Percentiles rank a stretch among this genome's conserved stretches.
These are phyloP conservation scores for Sitobion miscanthi DNA, from an alignment of 1,140 invertebrate genomes.

Conservation along the genomic window DNA sequence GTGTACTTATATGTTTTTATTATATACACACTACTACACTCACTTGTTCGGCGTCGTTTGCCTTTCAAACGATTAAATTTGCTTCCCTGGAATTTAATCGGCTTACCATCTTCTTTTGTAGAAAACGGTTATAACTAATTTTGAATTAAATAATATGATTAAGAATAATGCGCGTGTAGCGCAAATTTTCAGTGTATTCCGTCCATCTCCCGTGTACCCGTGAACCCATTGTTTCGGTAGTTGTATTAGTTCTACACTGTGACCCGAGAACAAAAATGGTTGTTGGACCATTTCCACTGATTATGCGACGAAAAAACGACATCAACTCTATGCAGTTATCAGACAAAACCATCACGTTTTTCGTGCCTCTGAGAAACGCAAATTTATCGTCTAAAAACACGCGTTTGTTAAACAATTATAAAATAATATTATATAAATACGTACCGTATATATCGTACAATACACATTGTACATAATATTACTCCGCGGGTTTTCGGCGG, in stretches of 20 bases:
- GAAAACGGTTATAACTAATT: not conserved
- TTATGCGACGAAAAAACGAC: not conserved
- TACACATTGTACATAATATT: not conserved
- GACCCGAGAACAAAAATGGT: not conserved
- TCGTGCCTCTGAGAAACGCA: not conserved
- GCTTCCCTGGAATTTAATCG: not conserved
- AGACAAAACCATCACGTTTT: not conserved
- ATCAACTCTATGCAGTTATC: not conserved
- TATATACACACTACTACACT: not conserved
- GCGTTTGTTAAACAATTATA: not conserved
- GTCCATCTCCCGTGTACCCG: not conserved
- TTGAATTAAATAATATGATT: not conserved
- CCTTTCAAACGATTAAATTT: slow-evolving; percentile 2
- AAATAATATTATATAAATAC: not conserved
- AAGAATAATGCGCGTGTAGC: not conserved
- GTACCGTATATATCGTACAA: not conserved
- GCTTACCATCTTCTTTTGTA: slow-evolving; percentile 2
- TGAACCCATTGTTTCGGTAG: not conserved
- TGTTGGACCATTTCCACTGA: not conserved
- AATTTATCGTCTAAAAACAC: not conserved
- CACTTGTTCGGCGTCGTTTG: not conserved
- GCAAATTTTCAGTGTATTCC: not conserved
- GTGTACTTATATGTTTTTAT: not conserved
- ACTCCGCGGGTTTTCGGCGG: not conserved
- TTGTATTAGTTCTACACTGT: not conserved